phyloP scores from a whole-genome alignment of 2,797 vertebrate species.

The Girardinus metallicus region DNA sequence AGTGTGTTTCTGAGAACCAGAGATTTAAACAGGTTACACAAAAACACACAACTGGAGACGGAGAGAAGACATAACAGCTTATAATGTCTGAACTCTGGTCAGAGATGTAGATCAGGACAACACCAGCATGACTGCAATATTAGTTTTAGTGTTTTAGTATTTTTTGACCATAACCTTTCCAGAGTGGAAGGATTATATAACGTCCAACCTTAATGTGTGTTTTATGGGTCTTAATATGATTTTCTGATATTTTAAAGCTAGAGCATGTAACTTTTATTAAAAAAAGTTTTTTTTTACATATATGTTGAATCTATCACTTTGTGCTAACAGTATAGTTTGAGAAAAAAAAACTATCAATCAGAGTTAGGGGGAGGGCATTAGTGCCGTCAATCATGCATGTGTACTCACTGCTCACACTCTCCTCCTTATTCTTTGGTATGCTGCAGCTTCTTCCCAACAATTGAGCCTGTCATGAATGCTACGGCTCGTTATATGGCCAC shows the following conservation, averaged over 20 bases:
- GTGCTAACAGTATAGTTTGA: no score
- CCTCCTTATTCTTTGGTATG: no score
- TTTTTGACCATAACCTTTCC: neutral
- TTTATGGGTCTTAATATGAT: neutral
- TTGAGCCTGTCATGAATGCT: no score
- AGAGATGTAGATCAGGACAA: neutral
- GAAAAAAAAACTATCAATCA: no score
- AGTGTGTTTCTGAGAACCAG: slow-evolving; percentile 35
- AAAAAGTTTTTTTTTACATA: no score
- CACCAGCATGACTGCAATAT: neutral
- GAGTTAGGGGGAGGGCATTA: no score
- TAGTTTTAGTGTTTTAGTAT: neutral
- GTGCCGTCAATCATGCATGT: no score
- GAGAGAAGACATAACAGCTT: neutral
- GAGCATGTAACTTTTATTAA: no score
- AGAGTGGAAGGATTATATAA: neutral
- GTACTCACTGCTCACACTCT: no score
- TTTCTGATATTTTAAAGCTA: neutral
- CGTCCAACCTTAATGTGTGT: neutral
- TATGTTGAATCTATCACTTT: no score
- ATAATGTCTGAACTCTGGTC: neutral
- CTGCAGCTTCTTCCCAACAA: no score
- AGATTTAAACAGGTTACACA: slow-evolving; percentile 3
- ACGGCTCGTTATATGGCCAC: no score
- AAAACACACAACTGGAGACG: slow-evolving; percentile 5